Conservation (phyloP, 2,113 vertebrate genomes). For the Elanoides forficatus region DNA sequence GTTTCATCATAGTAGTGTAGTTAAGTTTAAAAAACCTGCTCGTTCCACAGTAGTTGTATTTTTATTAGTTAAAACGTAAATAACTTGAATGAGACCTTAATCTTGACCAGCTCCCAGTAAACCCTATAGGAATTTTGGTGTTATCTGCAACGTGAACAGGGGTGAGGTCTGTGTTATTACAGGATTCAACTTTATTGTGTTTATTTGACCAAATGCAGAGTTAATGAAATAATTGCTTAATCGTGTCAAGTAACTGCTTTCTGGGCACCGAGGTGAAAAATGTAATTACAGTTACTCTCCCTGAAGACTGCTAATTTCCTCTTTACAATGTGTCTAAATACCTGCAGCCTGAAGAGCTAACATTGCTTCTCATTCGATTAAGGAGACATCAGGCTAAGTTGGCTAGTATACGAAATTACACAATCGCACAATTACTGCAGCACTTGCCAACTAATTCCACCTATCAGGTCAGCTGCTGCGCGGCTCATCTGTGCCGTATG, state of each 20-base stretch:
- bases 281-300: conserved; percentile 55
- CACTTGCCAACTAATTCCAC: conserved; percentile 85
- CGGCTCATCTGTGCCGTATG: conserved; percentile 56
- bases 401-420: conserved; percentile 87
- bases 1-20: not conserved
- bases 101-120: not conserved
- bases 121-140: not conserved
- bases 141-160: not conserved
- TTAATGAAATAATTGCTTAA: conserved; percentile 54
- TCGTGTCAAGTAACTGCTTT: conserved; percentile 51
- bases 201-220: conserved; percentile 45
- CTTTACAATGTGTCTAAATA: conserved; percentile 76
- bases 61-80: not conserved
- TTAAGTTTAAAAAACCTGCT: not conserved
- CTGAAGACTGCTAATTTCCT: conserved; percentile 76
- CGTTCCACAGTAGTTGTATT: not conserved
- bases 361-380: conserved; percentile 94
- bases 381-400: conserved; percentile 96
- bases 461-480: conserved; percentile 89
- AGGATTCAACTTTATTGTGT: not conserved
- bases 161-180: conserved; percentile 17
- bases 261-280: conserved; percentile 61
- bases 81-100: not conserved
- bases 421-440: conserved; percentile 89
- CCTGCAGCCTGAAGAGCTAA: conserved; percentile 96